These are phyloP conservation scores for Patella depressa DNA, from an alignment of 2,888 invertebrate species.

Conservation along the genomic window DNA sequence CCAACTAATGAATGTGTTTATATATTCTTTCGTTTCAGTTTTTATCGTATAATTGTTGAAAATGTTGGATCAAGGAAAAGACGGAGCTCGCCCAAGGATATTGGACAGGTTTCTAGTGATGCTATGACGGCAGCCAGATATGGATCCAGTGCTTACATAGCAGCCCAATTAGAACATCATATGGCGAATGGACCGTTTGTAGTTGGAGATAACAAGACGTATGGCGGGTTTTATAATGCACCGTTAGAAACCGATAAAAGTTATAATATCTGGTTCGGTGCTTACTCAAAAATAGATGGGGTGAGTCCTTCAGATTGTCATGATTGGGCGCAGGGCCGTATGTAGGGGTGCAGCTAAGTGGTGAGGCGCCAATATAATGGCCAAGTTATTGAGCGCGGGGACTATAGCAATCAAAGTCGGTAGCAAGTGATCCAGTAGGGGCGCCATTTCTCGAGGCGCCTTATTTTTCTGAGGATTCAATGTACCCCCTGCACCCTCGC, in stretches of 20 bases:
- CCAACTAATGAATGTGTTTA: no score
- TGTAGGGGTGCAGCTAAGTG: no score
- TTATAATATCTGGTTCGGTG: slow-evolving; percentile 80
- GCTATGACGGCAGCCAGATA: slow-evolving; percentile 79
- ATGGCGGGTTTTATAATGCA: slow-evolving; percentile 85
- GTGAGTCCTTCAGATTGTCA: slow-evolving; percentile 67
- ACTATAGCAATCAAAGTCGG: no score
- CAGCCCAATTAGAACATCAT: slow-evolving; percentile 82
- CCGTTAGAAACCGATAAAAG: slow-evolving; percentile 79
- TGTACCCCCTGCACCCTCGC: no score
- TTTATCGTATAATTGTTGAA: slow-evolving; percentile 63
- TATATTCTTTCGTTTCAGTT: slow-evolving; percentile 46
- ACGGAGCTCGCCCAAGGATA: slow-evolving; percentile 40
- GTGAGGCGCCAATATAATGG: no score
- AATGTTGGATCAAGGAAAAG: slow-evolving; percentile 22
- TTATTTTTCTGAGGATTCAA: no score
- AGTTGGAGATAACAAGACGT: slow-evolving; percentile 83
- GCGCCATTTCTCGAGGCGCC: no score
- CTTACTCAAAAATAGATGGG: slow-evolving; percentile 80
- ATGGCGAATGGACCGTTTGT: slow-evolving; percentile 79
- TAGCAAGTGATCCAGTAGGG: no score
- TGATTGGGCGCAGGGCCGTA: no score
- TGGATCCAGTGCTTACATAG: slow-evolving; percentile 84
- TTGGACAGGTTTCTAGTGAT: slow-evolving; percentile 77
- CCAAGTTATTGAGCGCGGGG: no score